Base-by-base conservation (phyloP, 2,113 vertebrate genomes). In the Cervus canadensis region DNA sequence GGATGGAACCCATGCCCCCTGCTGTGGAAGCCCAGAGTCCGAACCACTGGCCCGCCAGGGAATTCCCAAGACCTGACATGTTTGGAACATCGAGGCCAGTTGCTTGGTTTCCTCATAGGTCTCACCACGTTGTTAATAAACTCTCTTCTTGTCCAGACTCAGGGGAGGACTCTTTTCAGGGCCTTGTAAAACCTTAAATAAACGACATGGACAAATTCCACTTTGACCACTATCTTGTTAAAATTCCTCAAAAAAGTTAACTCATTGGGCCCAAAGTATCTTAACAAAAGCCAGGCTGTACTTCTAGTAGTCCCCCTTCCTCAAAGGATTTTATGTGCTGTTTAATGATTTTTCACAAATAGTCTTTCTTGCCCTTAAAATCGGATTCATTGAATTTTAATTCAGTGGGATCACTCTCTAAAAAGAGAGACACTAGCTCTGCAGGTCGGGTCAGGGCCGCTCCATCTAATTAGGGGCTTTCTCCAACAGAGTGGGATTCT, bases 221-320 rank as follows among this genome's bases (percentile, higher is more conserved):
- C 97, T 98, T 97, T 97, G 98, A 97, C 94, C 89, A 96, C 97
- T 96, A 30, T 98, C 98, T 98, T 98, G 98, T 98, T 98, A 98
- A 98, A 98, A 98, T 98, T 98, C 98, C 97, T 97, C 48, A 56
- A 94, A 97, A 98, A 97, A 94, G 92, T 97, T 91, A 97, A 97
- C 96, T 97, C 95, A 2, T 86, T 91, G 95, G 86, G 71, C 89
- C 94, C 64, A 59, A 87, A 95, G 93, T 43, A 36, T 95, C 79
- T 92, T 93, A 59, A 97, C 97, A 98, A 98, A 98, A 97, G 97
- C 97, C 79, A 71, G 96, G 83, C 95, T 92, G 88, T 48, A 11
- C 40, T 56, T 43, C 60, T 43, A 6, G 43, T n/a, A 50, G 13
- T 50, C 11, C 4, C n/a, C 59, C 28, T 19, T 89, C 67, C 90